These are phyloP conservation scores for Prietella phreatophila DNA, from an alignment of 2,113 vertebrate species.

Conservation along the genomic window DNA sequence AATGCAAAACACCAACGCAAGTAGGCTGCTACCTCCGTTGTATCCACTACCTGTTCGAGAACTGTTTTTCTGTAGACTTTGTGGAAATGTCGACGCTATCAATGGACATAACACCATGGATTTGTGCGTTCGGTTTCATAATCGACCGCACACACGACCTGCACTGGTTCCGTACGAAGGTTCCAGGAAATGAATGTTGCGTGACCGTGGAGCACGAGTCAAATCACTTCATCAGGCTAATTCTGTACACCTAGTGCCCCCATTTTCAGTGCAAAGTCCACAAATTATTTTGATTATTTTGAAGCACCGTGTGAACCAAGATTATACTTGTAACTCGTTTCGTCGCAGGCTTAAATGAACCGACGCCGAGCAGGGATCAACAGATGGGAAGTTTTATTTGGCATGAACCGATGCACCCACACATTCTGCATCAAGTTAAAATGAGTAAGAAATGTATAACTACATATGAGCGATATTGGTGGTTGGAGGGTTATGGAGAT, in stretches of 20 bases:
- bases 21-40: not conserved
- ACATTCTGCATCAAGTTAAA: too few relatives aligned
- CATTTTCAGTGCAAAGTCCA: not conserved
- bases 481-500: too few relatives aligned
- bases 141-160: too few relatives aligned
- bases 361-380: too few relatives aligned
- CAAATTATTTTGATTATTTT: not conserved
- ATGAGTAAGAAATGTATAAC: too few relatives aligned
- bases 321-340: too few relatives aligned
- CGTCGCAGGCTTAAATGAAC: too few relatives aligned
- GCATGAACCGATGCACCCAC: too few relatives aligned
- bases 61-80: not conserved
- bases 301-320: not conserved
- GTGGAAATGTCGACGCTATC: not conserved
- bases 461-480: not conserved
- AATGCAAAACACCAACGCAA: not conserved
- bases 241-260: not conserved
- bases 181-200: too few relatives aligned
- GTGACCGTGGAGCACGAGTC: too few relatives aligned
- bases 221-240: not conserved
- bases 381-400: too few relatives aligned
- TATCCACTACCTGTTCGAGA: not conserved
- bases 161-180: too few relatives aligned
- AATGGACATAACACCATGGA: not conserved
- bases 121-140: not conserved